Conservation (phyloP, 2,797 vertebrate species). For the Tokudaia tokunoshimensis region DNA sequence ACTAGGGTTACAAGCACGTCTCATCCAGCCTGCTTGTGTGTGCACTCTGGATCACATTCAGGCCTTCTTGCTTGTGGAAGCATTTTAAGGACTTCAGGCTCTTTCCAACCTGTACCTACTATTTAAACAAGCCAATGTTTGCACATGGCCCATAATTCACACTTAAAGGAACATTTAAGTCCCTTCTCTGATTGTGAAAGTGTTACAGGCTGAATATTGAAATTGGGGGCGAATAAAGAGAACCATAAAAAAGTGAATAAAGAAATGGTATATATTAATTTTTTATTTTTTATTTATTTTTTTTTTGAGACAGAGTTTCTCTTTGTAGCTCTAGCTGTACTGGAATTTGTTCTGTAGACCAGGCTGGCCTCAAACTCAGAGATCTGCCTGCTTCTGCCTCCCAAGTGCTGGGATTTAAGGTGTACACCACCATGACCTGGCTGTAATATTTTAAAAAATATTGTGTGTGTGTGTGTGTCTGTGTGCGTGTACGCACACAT, state of each 20-base stretch:
- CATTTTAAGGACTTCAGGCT: background rate
- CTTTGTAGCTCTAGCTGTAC: background rate
- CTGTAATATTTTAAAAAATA: background rate
- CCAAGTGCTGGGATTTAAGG: background rate
- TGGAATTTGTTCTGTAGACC: background rate
- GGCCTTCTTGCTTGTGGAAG: background rate
- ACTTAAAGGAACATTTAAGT: slow-evolving; percentile 22
- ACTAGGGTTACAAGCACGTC: too few relatives aligned
- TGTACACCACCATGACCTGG: background rate
- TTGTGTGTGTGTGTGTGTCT: background rate
- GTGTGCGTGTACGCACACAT: background rate
- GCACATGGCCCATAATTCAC: background rate
- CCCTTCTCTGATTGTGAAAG: slow-evolving; percentile 29
- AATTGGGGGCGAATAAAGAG: background rate
- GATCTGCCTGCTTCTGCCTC: background rate
- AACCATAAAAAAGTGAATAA: background rate
- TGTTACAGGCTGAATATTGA: background rate
- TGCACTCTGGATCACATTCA: background rate
- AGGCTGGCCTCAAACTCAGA: background rate
- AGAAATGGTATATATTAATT: background rate
- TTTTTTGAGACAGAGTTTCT: background rate
- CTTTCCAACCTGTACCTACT: background rate
- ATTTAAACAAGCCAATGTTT: background rate
- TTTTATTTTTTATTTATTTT: background rate
- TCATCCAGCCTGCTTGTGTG: background rate